These are phyloP conservation scores for Probaryconus sp. DNA, from an alignment of 1,140 invertebrate genomes.

Conservation along the genomic window DNA sequence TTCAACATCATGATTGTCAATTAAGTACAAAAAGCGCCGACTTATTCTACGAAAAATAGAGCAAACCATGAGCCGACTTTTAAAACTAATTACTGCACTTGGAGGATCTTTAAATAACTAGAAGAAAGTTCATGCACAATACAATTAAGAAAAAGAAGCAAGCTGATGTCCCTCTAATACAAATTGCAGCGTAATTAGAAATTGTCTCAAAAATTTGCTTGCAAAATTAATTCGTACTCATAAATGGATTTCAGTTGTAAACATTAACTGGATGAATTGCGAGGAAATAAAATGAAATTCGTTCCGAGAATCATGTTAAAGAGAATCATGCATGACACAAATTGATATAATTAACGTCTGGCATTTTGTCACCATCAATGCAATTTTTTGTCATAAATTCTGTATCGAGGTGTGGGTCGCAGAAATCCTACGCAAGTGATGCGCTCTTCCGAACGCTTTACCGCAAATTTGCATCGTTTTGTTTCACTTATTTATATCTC, in stretches of 20 bases:
- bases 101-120: slow-evolving; percentile 15
- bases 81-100: slow-evolving; percentile 25
- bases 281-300: no score
- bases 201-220: not conserved
- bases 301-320: not conserved
- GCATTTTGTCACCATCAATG: no score
- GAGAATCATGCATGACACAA: not conserved
- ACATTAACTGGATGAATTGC: no score
- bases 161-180: not conserved
- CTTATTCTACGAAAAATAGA: slow-evolving; percentile 40
- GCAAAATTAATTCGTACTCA: not conserved
- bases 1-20: slow-evolving; percentile 28
- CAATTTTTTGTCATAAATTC: no score
- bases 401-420: slow-evolving; percentile 17
- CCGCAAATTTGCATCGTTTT: slow-evolving; percentile 18
- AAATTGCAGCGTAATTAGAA: not conserved
- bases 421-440: slow-evolving; percentile 4
- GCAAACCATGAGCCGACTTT: slow-evolving; percentile 10
- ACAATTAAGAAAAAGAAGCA: not conserved
- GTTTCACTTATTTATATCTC: slow-evolving; percentile 15
- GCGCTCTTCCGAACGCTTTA: slow-evolving; percentile 7
- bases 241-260: no score
- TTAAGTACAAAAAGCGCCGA: slow-evolving; percentile 38
- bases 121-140: slow-evolving; percentile 5
- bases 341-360: not conserved